Conservation (phyloP, 2,888 invertebrate species). For the Zele albiditarsus region DNA sequence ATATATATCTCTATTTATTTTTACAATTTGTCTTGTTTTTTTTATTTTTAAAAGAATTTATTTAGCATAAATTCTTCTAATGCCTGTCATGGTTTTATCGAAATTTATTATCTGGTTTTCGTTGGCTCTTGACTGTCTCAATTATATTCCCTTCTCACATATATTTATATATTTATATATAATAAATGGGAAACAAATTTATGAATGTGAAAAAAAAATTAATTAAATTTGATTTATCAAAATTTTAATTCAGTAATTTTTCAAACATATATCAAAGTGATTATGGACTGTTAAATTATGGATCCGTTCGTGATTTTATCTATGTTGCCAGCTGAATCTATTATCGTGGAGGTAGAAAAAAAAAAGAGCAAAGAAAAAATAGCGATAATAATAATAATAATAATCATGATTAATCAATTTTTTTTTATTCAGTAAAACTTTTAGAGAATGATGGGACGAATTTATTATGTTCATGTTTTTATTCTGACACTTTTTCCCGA, state of each 20-base stretch:
- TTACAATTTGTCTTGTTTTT: neutral
- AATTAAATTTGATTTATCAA: slow-evolving; percentile 3
- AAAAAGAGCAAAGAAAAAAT: neutral
- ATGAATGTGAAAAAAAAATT: neutral
- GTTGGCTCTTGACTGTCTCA: neutral
- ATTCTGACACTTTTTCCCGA: too few species aligned
- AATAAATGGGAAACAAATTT: neutral
- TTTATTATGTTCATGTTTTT: too few species aligned
- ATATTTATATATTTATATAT: neutral
- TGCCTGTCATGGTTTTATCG: slow-evolving; percentile 4
- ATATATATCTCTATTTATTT: neutral
- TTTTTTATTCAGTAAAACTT: too few species aligned
- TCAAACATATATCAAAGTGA: neutral
- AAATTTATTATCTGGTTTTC: slow-evolving; percentile 5
- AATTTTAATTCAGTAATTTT: neutral
- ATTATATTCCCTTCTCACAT: neutral
- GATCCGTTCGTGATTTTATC: slow-evolving; percentile 4
- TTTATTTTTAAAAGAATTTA: neutral
- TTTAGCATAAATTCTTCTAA: slow-evolving; percentile 7
- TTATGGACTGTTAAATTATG: slow-evolving; percentile 3
- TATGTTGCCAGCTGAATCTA: neutral
- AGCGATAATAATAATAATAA: too few species aligned
- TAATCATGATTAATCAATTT: too few species aligned
- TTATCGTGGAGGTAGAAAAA: neutral
- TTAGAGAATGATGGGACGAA: too few species aligned